Percentiles rank a stretch among this genome's conserved stretches.
phyloP scores from a whole-genome alignment of 2,888 invertebrate species.

The Thymelicus lineola region DNA sequence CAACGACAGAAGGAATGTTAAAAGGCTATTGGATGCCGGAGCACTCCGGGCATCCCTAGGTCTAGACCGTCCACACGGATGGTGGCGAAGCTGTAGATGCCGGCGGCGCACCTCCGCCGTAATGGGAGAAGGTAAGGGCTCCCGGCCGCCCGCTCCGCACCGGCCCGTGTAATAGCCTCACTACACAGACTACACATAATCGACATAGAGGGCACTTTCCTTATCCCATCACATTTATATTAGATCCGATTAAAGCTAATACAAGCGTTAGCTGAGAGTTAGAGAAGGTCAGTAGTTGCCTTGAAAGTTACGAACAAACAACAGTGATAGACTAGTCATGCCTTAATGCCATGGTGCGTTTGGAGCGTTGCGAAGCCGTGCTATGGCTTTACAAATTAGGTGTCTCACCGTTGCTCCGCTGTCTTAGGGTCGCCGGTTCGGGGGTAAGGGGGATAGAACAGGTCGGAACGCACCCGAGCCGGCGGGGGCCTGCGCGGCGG shows the following conservation, averaged over 20 bases:
- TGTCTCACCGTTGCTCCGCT: conserved; percentile 82
- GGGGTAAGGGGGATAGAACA: conserved; percentile 59
- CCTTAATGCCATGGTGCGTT: conserved; percentile 69
- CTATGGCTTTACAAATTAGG: conserved; percentile 79
- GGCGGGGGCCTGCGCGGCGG: conserved; percentile 56
- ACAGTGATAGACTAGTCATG: conserved; percentile 62
- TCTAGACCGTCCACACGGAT: conserved; percentile 67
- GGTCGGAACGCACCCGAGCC: conserved; percentile 64
- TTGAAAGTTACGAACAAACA: conserved; percentile 72
- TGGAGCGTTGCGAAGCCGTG: conserved; percentile 81
- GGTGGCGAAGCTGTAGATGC: conserved; percentile 77
- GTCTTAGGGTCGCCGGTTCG: conserved; percentile 73
- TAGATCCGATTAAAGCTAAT: conserved; percentile 75
- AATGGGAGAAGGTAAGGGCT: conserved; percentile 85
- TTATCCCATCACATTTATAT: conserved; percentile 88
- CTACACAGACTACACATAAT: conserved; percentile 63
- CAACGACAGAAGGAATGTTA: conserved; percentile 79
- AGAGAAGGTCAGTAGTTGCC: conserved; percentile 72
- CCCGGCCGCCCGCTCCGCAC: conserved; percentile 83
- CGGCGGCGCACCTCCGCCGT: conserved; percentile 85
- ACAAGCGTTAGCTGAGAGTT: conserved; percentile 79
- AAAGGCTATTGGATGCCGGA: conserved; percentile 73
- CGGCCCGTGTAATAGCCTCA: conserved; percentile 67
- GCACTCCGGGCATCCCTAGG: conserved; percentile 68
- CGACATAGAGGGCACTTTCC: conserved; percentile 89